Base-by-base conservation (phyloP, 2,113 vertebrate species). In the Glaucidium brasilianum region DNA sequence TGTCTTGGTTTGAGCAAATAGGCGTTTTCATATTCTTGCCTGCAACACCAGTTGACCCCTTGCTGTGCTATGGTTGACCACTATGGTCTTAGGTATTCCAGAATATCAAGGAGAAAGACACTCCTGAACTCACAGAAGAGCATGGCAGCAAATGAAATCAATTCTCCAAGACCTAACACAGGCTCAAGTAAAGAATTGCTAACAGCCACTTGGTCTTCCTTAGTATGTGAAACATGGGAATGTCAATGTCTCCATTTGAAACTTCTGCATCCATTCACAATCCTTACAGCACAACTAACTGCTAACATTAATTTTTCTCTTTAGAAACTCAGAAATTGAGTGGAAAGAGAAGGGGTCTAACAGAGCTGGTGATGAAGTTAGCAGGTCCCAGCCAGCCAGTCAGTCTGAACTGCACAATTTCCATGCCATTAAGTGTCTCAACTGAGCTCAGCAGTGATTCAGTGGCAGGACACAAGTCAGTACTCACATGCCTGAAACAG, bases 351-450 rank as follows among this genome's bases (percentile, higher is more conserved):
- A 59, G 2, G 3, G 12, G 27, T 49, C 6, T 26, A 64, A 27
- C 12, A 56, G 27, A 84, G 27, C 21, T 23, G 15, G 18, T 66
- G 77, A 69, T 39, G 35, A 82, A 75, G 43, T 34, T 64, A 85
- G 35, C 39, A 73, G 13, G 56, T 23, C 29, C 5, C 52, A 86
- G 41, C 4, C 35, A 86, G 58, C 15, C 80, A 79, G 72, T 27
- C n/a, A 19, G 26, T 55, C 50, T 53, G 41, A 9, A 60, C 50
- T 25, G 45, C 45, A n/a, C 19, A 41, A 10, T 85, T 85, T 67
- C 37, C 5, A 1, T 0, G 0, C n/a, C 39, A 3, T 15, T 15
- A 17, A 73, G 45, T 30, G 27, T 71, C 49, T 34, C 56, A 35
- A 35, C 30, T 17, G 50, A 81, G 56, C 32, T 92, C 64, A 74